A percentile compares a stretch with the other conserved stretches of the same genome.
Conservation (phyloP, 1,140 invertebrate species). For the Fopius arisanus region DNA sequence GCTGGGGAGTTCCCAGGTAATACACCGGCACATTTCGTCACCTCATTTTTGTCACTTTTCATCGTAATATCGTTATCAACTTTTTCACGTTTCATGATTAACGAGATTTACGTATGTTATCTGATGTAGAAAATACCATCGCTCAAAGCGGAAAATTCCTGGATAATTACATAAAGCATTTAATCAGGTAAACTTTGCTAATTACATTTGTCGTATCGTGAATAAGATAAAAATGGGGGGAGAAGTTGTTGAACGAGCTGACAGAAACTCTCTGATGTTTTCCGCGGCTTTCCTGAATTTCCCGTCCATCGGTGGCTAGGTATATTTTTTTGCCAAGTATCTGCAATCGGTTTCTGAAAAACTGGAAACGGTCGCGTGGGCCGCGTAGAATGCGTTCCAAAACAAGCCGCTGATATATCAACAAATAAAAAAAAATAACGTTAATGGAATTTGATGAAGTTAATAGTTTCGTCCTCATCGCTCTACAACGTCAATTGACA, state of each 20-base stretch:
- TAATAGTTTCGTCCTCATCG: too few relatives aligned
- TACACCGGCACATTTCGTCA: conserved; percentile 2
- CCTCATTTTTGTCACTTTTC: not conserved
- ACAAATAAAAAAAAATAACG: too few relatives aligned
- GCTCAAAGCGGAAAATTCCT: too few relatives aligned
- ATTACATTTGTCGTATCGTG: not conserved
- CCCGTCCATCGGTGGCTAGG: not conserved
- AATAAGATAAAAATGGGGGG: too few relatives aligned
- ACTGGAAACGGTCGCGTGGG: too few relatives aligned
- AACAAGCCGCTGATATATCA: too few relatives aligned
- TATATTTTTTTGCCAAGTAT: too few relatives aligned
- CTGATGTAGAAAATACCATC: not conserved
- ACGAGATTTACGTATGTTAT: not conserved
- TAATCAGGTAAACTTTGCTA: not conserved
- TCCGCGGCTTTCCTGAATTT: not conserved
- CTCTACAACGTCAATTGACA: too few relatives aligned
- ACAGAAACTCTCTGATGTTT: not conserved
- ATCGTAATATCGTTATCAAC: not conserved
- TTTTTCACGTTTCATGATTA: not conserved
- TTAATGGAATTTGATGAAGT: too few relatives aligned
- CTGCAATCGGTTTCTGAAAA: too few relatives aligned
- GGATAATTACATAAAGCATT: not conserved
- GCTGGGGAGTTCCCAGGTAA: conserved; percentile 4
- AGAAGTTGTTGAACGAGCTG: too few relatives aligned
- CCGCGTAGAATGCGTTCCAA: too few relatives aligned